These are phyloP conservation scores for Agrochola lychnidis DNA, from an alignment of 2,888 invertebrate species.

Conservation along the genomic window DNA sequence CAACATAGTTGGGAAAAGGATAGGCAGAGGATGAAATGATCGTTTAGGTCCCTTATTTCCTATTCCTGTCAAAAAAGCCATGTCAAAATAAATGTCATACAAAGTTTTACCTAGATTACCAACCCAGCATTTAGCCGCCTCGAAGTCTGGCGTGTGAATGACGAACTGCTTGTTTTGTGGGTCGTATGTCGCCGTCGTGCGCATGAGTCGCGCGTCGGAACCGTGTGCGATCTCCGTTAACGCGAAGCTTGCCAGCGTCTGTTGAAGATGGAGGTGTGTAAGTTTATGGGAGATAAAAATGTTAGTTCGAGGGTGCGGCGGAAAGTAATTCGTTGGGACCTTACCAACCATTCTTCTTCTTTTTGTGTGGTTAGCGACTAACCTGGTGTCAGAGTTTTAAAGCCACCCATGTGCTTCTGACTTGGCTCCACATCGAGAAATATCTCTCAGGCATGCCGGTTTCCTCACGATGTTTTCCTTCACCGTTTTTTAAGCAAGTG, in stretches of 20 bases:
- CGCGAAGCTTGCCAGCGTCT: constrained; percentile 95
- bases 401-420: too few relatives aligned
- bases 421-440: too few relatives aligned
- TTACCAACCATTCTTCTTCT: neutral
- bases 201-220: constrained; percentile 97
- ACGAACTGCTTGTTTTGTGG: constrained; percentile 94
- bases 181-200: constrained; percentile 97
- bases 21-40: too few relatives aligned
- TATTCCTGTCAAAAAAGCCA: constrained; percentile 1
- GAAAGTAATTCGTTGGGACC: neutral
- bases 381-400: too few relatives aligned
- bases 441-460: too few relatives aligned
- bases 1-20: too few relatives aligned
- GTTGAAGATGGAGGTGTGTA: constrained; percentile 27
- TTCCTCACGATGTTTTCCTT: too few relatives aligned
- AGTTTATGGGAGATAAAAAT: neutral
- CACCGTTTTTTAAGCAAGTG: too few relatives aligned
- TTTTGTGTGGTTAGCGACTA: too few relatives aligned
- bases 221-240: constrained; percentile 98
- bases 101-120: constrained; percentile 95
- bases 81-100: constrained; percentile 73
- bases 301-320: neutral
- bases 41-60: neutral
- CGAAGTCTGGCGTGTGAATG: constrained; percentile 97
- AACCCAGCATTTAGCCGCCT: constrained; percentile 99